Conservation (phyloP, 2,797 vertebrate species). For the Myotis pilosus region DNA sequence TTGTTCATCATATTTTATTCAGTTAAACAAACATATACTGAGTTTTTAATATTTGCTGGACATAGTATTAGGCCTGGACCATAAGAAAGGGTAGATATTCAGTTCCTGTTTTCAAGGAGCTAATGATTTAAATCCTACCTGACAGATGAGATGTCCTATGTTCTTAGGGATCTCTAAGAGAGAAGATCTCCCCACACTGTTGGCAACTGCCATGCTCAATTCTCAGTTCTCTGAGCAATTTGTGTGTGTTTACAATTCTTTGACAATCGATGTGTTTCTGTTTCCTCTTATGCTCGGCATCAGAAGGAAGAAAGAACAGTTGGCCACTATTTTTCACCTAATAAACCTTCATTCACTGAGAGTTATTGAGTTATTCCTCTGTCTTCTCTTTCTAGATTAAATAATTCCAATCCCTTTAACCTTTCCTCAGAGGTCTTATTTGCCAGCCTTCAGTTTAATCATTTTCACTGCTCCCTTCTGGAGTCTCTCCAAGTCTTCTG, state of each 20-base stretch:
- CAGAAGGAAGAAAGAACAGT: slow-evolving; percentile 3
- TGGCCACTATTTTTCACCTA: slow-evolving; percentile 33
- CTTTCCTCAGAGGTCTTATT: slow-evolving; percentile 63
- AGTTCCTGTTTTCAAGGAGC: neutral
- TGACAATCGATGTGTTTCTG: neutral
- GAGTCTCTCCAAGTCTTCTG: slow-evolving; percentile 55
- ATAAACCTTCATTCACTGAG: slow-evolving; percentile 46
- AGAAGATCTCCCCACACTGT: neutral
- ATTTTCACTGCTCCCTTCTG: slow-evolving; percentile 60
- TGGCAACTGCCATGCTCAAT: neutral
- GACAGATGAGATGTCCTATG: neutral
- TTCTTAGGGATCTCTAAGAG: neutral
- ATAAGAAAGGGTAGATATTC: neutral
- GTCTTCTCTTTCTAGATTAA: slow-evolving; percentile 64
- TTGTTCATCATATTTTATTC: neutral
- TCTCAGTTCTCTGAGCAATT: neutral
- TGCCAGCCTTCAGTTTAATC: slow-evolving; percentile 59
- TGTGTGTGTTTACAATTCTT: neutral
- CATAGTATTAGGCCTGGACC: neutral
- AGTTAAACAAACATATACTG: neutral
- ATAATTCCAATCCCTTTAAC: slow-evolving; percentile 66
- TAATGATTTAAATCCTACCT: neutral
- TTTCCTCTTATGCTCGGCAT: neutral
- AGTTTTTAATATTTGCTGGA: neutral
- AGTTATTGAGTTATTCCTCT: slow-evolving; percentile 56